Evolutionary conservation across 2,888 invertebrate species (phyloP).

Genomic region (Plebejus argus): DNA sequence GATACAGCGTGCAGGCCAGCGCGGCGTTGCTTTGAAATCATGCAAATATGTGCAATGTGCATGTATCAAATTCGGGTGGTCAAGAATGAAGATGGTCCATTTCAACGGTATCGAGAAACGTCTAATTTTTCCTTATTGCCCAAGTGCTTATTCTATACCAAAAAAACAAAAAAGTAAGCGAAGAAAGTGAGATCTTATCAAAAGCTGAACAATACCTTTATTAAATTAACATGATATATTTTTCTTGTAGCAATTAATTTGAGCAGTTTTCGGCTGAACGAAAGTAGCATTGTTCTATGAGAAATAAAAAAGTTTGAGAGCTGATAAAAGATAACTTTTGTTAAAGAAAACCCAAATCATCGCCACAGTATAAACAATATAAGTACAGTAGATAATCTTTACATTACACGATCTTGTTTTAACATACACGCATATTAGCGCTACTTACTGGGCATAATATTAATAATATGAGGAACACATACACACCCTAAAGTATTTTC

Average conservation of each 20-base stretch:
- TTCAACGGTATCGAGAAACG: too few relatives aligned
- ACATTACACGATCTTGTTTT: too few relatives aligned
- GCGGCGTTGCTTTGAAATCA: too few relatives aligned
- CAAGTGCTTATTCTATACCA: neutral
- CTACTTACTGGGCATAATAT: too few relatives aligned
- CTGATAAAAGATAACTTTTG: neutral
- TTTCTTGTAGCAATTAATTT: slow-evolving; percentile 23
- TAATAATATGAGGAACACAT: too few relatives aligned
- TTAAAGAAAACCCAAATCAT: neutral
- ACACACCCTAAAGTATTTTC: too few relatives aligned
- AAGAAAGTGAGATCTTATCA: slow-evolving; percentile 7
- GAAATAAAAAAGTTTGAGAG: slow-evolving; percentile 5
- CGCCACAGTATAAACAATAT: neutral
- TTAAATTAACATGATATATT: slow-evolving; percentile 4
- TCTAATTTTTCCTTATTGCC: too few relatives aligned
- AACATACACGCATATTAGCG: too few relatives aligned
- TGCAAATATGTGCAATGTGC: too few relatives aligned
- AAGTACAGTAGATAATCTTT: neutral
- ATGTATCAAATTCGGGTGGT: too few relatives aligned
- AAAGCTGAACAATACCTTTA: neutral
- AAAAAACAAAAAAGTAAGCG: neutral
- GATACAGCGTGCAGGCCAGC: too few relatives aligned
- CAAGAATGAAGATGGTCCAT: too few relatives aligned
- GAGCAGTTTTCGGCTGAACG: neutral
- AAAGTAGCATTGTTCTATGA: slow-evolving; percentile 17